phyloP scores from a whole-genome alignment of 2,888 invertebrate genomes.

The Tipula confusa region DNA sequence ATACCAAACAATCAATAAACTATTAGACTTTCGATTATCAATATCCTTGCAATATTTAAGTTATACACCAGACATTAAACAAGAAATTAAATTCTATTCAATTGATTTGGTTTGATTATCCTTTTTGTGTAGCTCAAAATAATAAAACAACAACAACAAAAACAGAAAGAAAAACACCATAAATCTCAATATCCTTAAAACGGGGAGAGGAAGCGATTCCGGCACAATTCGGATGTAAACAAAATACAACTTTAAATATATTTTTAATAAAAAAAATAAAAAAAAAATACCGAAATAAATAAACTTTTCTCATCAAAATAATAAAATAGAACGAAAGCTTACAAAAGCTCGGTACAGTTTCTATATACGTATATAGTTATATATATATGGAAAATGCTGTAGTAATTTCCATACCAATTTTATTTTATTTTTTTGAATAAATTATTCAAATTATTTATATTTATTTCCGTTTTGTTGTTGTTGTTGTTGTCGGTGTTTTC shows the following conservation, averaged over 20 bases:
- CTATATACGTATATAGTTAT: not conserved
- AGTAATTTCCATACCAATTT: not conserved
- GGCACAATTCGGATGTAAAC: slow-evolving; percentile 17
- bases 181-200: not conserved
- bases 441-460: not conserved
- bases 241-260: not conserved
- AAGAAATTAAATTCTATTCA: not conserved
- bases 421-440: not conserved
- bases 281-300: not conserved
- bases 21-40: slow-evolving; percentile 12
- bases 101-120: no score
- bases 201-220: not conserved
- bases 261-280: not conserved
- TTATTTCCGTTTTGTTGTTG: not conserved
- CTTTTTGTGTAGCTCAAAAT: no score
- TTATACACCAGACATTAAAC: not conserved
- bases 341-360: not conserved
- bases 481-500: not conserved
- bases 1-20: not conserved
- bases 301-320: slow-evolving; percentile 20
- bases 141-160: no score
- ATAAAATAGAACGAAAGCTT: not conserved
- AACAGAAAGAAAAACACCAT: no score
- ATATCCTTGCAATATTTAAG: not conserved
- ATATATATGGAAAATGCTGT: not conserved